Evolutionary conservation across 2,113 vertebrate species (phyloP).

Genomic region (Pyxicephalus adspersus): DNA sequence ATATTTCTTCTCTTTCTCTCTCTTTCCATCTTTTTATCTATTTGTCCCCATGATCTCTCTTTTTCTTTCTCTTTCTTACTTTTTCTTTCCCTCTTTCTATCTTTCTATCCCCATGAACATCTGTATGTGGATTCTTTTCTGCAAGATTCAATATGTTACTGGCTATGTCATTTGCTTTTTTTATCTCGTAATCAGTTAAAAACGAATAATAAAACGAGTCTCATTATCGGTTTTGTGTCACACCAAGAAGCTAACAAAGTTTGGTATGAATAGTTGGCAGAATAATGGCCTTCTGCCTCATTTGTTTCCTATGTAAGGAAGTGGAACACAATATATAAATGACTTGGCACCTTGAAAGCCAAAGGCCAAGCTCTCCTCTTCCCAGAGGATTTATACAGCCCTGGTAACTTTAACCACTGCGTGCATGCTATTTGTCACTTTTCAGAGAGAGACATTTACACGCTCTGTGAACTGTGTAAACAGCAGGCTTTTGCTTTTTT

Average conservation of each 20-base stretch:
- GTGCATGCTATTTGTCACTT: slow-evolving; percentile 47
- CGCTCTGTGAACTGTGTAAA: slow-evolving; percentile 53
- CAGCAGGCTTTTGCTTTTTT: slow-evolving; percentile 13
- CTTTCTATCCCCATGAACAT: no score
- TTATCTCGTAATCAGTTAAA: slow-evolving; percentile 1
- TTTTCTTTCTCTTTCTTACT: no score
- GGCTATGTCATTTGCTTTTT: no score
- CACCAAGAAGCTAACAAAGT: slow-evolving; percentile 5
- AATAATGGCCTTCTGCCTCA: slow-evolving; percentile 47
- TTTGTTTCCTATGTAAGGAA: slow-evolving; percentile 56
- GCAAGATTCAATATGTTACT: no score
- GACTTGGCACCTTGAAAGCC: slow-evolving; percentile 53
- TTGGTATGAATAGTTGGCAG: not conserved
- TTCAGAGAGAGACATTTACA: slow-evolving; percentile 35
- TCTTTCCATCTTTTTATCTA: no score
- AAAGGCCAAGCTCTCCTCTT: slow-evolving; percentile 46
- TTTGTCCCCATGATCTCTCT: no score
- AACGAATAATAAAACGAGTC: slow-evolving; percentile 3
- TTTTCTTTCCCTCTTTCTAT: no score
- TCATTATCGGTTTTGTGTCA: slow-evolving; percentile 13
- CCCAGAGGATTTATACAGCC: slow-evolving; percentile 40
- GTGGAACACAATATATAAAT: slow-evolving; percentile 54
- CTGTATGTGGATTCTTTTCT: no score
- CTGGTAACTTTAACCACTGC: slow-evolving; percentile 34
- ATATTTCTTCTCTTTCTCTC: no score